A percentile compares a stretch with the other conserved stretches of the same genome.
Conservation (phyloP, 1,140 invertebrate genomes). For the Lucilia sericata region DNA sequence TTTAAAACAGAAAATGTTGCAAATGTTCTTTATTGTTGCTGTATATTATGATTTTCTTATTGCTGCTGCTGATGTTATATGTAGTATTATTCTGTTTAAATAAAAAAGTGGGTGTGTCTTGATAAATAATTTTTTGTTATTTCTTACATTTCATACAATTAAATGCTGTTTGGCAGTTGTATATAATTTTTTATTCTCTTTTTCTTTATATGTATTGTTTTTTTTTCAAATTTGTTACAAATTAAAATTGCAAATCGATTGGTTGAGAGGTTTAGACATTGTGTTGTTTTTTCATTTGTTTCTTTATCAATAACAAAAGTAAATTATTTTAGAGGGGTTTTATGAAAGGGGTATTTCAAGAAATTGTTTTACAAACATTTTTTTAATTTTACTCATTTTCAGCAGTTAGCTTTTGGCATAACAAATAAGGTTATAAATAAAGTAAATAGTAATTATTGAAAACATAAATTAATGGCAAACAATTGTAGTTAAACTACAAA, state of each 20-base stretch:
- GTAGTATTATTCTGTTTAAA: background rate
- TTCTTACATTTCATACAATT: constrained; percentile 10
- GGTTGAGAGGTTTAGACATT: background rate
- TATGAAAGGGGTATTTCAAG: background rate
- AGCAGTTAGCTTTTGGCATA: background rate
- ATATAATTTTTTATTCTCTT: background rate
- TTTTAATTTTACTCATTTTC: background rate
- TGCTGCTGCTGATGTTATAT: constrained; percentile 5
- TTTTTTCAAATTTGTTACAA: constrained; percentile 9
- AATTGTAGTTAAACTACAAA: background rate
- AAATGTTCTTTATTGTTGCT: constrained; percentile 21
- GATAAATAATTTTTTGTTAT: background rate
- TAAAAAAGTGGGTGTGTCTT: background rate
- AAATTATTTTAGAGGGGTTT: background rate
- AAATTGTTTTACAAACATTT: no score
- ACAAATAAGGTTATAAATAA: background rate
- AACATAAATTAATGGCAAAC: background rate
- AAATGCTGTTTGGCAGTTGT: background rate
- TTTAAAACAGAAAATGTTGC: background rate
- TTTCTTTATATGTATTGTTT: background rate
- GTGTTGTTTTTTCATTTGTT: background rate
- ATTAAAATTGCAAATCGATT: constrained; percentile 29
- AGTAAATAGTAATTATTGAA: background rate
- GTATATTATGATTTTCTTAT: background rate
- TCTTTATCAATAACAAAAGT: background rate